Evolutionary conservation across 2,113 vertebrate species (phyloP).

Genomic region (Arenaria interpres): DNA sequence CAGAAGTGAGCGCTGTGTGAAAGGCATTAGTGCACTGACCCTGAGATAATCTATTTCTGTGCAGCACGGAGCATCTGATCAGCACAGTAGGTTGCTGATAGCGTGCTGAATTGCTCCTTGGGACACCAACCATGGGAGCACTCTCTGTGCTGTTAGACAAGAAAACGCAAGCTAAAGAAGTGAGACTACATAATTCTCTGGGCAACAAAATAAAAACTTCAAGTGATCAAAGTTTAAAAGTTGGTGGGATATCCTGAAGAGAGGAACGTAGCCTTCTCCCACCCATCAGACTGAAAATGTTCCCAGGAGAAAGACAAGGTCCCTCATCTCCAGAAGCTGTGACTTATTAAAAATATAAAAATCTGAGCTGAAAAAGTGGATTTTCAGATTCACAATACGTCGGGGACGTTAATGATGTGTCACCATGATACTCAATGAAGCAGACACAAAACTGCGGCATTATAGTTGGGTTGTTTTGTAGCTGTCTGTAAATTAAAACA

Average conservation of each 20-base stretch:
- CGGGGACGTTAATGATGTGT: neutral
- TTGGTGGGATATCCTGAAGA: neutral
- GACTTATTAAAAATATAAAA: neutral
- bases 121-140: neutral
- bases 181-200: neutral
- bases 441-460: neutral
- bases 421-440: neutral
- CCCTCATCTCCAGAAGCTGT: neutral
- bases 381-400: neutral
- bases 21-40: neutral
- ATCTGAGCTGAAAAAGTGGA: neutral
- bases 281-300: neutral
- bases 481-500: neutral
- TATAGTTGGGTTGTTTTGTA: neutral
- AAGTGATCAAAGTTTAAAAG: neutral
- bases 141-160: neutral
- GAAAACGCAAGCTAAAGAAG: neutral
- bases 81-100: neutral
- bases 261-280: neutral
- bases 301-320: neutral
- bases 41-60: neutral
- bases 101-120: neutral
- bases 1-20: neutral
- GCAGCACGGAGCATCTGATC: neutral
- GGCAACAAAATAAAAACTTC: neutral